phyloP scores from a whole-genome alignment of 1,140 invertebrate species.

The Drosophila lacertosa region DNA sequence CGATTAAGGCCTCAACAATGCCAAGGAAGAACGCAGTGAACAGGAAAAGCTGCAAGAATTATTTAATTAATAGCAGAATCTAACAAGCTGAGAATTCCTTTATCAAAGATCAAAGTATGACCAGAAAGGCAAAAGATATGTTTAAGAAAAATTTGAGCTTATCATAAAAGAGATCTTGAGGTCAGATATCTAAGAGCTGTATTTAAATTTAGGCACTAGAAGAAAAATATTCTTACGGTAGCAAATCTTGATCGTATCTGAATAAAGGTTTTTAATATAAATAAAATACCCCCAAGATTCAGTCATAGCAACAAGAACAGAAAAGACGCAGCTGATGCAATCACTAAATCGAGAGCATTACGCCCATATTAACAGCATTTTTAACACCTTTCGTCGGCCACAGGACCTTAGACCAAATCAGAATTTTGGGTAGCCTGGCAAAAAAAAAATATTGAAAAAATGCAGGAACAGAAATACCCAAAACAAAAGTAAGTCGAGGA shows the following conservation, averaged over 20 bases:
- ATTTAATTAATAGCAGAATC: neutral
- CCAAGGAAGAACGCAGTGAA: constrained; percentile 15
- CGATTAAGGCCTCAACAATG: constrained; percentile 38
- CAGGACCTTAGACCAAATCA: constrained; percentile 18
- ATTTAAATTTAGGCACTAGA: too few relatives aligned
- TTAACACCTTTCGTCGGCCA: constrained; percentile 53
- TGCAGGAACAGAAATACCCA: constrained; percentile 40
- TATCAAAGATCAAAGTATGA: too few relatives aligned
- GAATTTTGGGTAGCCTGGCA: constrained; percentile 33
- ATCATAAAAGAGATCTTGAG: too few relatives aligned
- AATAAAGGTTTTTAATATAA: too few relatives aligned
- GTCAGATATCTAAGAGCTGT: too few relatives aligned
- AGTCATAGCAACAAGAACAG: neutral
- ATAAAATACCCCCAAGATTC: too few relatives aligned
- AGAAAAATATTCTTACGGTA: too few relatives aligned
- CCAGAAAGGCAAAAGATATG: too few relatives aligned
- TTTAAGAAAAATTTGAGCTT: too few relatives aligned
- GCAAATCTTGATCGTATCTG: too few relatives aligned
- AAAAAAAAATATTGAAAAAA: constrained; percentile 33
- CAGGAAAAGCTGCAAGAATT: neutral
- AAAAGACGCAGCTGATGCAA: constrained; percentile 33
- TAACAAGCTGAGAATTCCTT: too few relatives aligned
- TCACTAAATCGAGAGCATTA: constrained; percentile 43
- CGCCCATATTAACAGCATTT: constrained; percentile 73
- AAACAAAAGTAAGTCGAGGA: constrained; percentile 41